Evolutionary conservation across 2,888 invertebrate species (phyloP).

Genomic region (Chloroclystis v-ata): DNA sequence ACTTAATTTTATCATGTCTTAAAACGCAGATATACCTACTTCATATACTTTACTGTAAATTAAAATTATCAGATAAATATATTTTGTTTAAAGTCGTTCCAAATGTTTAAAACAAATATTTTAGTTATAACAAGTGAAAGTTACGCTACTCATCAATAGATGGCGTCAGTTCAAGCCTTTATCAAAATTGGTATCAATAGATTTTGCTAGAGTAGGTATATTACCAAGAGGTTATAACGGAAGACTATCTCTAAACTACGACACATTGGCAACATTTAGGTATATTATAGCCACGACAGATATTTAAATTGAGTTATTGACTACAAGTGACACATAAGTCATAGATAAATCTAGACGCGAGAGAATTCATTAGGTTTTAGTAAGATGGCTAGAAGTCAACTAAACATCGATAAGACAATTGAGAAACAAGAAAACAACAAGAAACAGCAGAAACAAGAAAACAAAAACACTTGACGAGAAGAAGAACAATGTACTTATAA

Average conservation of each 20-base stretch:
- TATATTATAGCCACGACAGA: slow-evolving; percentile 13
- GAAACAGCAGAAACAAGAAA: no score
- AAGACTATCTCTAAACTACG: slow-evolving; percentile 20
- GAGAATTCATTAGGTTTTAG: not conserved
- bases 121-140: slow-evolving; percentile 11
- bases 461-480: no score
- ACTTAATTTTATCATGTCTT: no score
- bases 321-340: not conserved
- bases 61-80: not conserved
- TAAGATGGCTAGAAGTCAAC: no score
- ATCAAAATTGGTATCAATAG: slow-evolving; percentile 26
- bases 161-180: slow-evolving; percentile 34
- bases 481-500: no score
- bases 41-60: no score
- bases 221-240: slow-evolving; percentile 19
- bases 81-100: no score
- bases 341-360: not conserved
- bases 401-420: no score
- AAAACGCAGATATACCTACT: no score
- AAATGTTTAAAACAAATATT: no score
- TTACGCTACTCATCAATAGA: slow-evolving; percentile 38
- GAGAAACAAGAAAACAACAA: no score
- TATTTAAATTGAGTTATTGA: slow-evolving; percentile 2
- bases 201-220: slow-evolving; percentile 19
- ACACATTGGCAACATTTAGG: slow-evolving; percentile 17